These are phyloP conservation scores for Rhabdornis inornatus DNA, from an alignment of 2,113 vertebrate genomes.

Conservation along the genomic window DNA sequence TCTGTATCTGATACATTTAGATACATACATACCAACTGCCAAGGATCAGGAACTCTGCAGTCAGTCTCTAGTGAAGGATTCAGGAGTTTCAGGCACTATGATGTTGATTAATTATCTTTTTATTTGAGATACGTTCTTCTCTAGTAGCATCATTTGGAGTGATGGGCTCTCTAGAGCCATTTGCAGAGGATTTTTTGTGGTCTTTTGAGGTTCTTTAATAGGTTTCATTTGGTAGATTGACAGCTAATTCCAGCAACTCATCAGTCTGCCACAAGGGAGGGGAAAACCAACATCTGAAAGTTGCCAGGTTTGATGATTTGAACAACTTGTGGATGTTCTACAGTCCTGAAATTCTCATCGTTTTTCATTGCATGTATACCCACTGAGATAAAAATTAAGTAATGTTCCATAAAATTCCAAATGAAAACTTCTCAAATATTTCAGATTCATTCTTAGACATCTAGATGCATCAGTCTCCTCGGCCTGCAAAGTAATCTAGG, in stretches of 20 bases:
- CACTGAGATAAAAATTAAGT: background rate
- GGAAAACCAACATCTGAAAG: background rate
- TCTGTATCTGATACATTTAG: background rate
- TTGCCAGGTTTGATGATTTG: background rate
- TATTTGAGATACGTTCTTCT: background rate
- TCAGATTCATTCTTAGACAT: background rate
- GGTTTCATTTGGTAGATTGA: background rate
- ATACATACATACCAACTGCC: background rate
- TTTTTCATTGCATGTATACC: background rate
- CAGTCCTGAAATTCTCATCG: background rate
- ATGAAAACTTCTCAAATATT: background rate
- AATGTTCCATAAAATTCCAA: rapidly evolving
- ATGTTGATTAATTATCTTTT: background rate
- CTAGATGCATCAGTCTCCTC: background rate
- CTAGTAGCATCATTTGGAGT: background rate
- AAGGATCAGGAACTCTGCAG: background rate
- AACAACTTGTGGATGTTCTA: background rate
- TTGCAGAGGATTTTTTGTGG: background rate
- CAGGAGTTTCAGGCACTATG: background rate
- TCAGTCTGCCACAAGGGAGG: background rate
- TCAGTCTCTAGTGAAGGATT: background rate
- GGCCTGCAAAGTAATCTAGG: background rate
- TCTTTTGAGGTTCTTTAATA: background rate
- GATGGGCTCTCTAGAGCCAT: background rate
- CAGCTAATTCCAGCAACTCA: background rate